phyloP scores from a whole-genome alignment of 2,113 vertebrate species.

The Proteles cristata region DNA sequence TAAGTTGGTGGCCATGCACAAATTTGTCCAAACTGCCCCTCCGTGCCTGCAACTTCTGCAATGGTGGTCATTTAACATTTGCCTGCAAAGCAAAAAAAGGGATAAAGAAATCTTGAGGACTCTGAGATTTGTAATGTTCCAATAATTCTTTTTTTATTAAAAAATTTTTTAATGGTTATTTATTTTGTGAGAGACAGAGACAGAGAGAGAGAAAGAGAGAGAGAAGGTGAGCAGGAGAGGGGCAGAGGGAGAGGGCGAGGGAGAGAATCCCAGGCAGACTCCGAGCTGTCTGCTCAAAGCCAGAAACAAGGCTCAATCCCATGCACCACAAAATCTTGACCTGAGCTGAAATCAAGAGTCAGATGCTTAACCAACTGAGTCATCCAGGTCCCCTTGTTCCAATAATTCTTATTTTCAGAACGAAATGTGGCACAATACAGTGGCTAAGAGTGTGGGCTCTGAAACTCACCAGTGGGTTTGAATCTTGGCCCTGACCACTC shows the following conservation, averaged over 20 bases:
- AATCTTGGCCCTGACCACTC: not conserved
- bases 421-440: not conserved
- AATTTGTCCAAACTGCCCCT: not conserved
- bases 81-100: not conserved
- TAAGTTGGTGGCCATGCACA: accelerated
- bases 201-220: too few species aligned
- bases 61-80: not conserved
- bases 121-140: not conserved
- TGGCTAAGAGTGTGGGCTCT: not conserved
- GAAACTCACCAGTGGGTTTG: not conserved
- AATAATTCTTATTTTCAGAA: constrained; percentile 4
- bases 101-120: not conserved
- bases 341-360: too few species aligned
- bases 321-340: too few species aligned
- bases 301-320: too few species aligned
- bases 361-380: too few species aligned
- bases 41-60: not conserved
- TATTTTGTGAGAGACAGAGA: too few species aligned
- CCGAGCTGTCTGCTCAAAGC: too few species aligned
- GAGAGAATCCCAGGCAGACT: too few species aligned
- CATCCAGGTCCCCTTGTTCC: not conserved
- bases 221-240: too few species aligned
- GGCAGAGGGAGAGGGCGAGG: too few species aligned
- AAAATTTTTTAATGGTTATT: too few species aligned
- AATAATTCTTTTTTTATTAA: not conserved